A percentile compares a stretch with the other conserved stretches of the same genome.
Evolutionary conservation across 1,140 invertebrate species (phyloP).

Genomic region (Drosophila lacteicornis): DNA sequence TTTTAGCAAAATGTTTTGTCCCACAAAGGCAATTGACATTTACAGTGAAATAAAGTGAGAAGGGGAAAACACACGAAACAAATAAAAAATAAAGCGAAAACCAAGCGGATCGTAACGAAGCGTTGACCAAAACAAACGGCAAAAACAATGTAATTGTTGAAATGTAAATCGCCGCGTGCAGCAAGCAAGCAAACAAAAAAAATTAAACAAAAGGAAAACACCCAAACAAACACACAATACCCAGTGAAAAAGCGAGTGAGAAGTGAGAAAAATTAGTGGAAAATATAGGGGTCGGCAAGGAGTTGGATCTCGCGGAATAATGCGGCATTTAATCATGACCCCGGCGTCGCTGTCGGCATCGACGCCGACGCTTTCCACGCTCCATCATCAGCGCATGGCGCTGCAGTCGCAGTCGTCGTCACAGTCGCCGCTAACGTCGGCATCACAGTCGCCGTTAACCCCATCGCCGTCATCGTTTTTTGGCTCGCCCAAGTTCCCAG

Average conservation of each 20-base stretch:
- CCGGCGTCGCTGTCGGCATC: conserved; percentile 78
- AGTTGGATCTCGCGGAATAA: conserved; percentile 32
- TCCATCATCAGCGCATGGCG: conserved; percentile 72
- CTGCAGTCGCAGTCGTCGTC: conserved; percentile 54
- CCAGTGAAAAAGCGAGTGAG: conserved; percentile 46
- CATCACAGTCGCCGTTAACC: conserved; percentile 55
- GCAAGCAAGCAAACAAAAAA: conserved; percentile 17
- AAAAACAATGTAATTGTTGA: conserved; percentile 64
- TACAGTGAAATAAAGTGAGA: conserved; percentile 50
- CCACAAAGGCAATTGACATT: conserved; percentile 73
- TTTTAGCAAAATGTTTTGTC: conserved; percentile 59
- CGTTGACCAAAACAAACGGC: conserved; percentile 42
- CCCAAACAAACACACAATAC: conserved; percentile 22
- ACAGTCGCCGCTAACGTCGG: conserved; percentile 31
- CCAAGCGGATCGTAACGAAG: conserved; percentile 31
- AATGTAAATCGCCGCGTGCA: conserved; percentile 50
- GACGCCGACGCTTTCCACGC: conserved; percentile 77
- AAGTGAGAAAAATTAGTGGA: conserved; percentile 51
- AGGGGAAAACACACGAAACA: not conserved
- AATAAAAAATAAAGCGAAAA: conserved; percentile 30
- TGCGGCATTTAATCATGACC: conserved; percentile 82
- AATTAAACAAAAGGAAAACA: conserved; percentile 24
- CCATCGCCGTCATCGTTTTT: conserved; percentile 66
- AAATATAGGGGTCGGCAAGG: conserved; percentile 10
- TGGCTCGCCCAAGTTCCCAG: conserved; percentile 78